These are phyloP conservation scores for Nycticryphes semicollaris DNA, from an alignment of 2,113 vertebrate species.

Conservation along the genomic window DNA sequence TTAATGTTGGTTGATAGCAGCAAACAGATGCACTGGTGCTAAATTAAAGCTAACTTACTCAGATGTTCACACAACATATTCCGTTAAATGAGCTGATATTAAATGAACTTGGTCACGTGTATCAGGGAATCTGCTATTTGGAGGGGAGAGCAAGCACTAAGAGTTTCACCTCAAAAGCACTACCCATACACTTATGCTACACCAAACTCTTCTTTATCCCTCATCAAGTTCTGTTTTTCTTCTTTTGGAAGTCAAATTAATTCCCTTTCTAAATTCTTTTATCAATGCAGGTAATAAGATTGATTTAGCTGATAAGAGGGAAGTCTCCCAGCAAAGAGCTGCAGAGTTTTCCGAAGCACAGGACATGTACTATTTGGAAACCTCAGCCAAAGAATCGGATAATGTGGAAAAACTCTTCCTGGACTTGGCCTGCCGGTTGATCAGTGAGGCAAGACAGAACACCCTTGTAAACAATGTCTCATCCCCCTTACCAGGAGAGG, in stretches of 20 bases:
- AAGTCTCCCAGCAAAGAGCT: slow-evolving; percentile 92
- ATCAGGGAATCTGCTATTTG: neutral
- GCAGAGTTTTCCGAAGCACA: slow-evolving; percentile 94
- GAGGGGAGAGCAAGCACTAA: neutral
- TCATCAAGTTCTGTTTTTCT: neutral
- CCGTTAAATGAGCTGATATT: neutral
- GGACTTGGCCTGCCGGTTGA: slow-evolving; percentile 94
- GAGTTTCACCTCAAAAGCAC: neutral
- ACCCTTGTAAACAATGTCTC: slow-evolving; percentile 95
- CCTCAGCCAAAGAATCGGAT: slow-evolving; percentile 96
- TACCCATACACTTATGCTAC: rapidly evolving
- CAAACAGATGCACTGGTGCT: neutral
- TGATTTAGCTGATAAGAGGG: slow-evolving; percentile 93
- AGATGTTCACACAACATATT: neutral
- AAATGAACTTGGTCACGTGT: neutral
- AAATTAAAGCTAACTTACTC: neutral
- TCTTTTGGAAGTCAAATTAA: slow-evolving; percentile 19
- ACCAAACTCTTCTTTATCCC: neutral
- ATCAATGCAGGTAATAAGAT: slow-evolving; percentile 92
- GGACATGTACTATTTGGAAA: slow-evolving; percentile 98
- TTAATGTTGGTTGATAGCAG: neutral
- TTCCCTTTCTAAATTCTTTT: slow-evolving; percentile 17
- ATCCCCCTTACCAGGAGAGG: slow-evolving; percentile 93
- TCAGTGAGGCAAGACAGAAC: slow-evolving; percentile 95
- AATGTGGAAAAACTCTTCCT: slow-evolving; percentile 99